Conservation (phyloP, 2,888 invertebrate species). For the Acronicta leporina region DNA sequence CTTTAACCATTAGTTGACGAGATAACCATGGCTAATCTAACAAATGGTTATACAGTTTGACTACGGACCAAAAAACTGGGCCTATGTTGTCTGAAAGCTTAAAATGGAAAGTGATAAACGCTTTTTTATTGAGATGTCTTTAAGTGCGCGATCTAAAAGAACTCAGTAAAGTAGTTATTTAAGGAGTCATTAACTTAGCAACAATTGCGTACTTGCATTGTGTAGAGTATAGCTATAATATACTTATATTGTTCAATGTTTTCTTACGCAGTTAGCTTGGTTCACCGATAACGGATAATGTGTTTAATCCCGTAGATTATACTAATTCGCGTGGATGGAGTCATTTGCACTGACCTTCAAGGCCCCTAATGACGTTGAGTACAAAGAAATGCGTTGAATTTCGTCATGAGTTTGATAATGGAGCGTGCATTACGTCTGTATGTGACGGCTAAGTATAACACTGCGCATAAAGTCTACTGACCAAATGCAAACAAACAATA, state of each 20-base stretch:
- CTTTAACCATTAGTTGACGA: too few species aligned
- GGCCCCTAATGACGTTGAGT: slow-evolving; percentile 17
- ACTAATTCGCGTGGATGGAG: slow-evolving; percentile 20
- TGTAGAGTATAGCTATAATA: slow-evolving; percentile 5
- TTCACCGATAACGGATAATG: slow-evolving; percentile 34
- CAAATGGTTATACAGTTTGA: too few species aligned
- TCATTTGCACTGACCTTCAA: slow-evolving; percentile 26
- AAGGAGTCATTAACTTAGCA: not conserved
- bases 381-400: slow-evolving; percentile 9
- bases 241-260: slow-evolving; percentile 6
- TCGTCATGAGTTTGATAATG: too few species aligned
- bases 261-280: slow-evolving; percentile 5
- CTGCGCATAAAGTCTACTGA: too few species aligned
- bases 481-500: too few species aligned
- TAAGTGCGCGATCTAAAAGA: not conserved
- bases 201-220: not conserved
- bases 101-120: slow-evolving; percentile 5
- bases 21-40: too few species aligned
- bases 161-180: too few species aligned
- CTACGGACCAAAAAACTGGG: too few species aligned
- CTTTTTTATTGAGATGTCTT: not conserved
- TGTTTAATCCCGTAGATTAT: slow-evolving; percentile 33
- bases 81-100: slow-evolving; percentile 7
- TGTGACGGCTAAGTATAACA: too few species aligned
- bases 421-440: too few species aligned